phyloP scores from a whole-genome alignment of 1,140 invertebrate species.

The Diabrotica undecimpunctata region DNA sequence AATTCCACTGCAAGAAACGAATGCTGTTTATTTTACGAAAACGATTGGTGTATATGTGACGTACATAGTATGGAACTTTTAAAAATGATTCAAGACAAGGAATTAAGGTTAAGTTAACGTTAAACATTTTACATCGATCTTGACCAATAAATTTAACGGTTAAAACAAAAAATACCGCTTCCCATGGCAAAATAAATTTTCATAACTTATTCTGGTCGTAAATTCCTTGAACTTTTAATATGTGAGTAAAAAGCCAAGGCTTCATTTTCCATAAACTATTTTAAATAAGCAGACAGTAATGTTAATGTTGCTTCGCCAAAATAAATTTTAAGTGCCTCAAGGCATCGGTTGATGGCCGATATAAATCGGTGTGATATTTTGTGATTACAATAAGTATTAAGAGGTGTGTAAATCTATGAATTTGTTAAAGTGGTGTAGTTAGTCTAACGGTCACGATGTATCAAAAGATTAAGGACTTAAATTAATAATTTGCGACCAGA shows the following conservation, averaged over 20 bases:
- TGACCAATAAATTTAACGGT: not conserved
- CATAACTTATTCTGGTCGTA: not conserved
- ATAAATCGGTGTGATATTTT: no score
- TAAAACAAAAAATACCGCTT: not conserved
- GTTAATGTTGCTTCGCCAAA: not conserved
- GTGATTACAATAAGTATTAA: not conserved
- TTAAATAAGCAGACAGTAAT: not conserved
- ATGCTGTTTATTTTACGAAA: no score
- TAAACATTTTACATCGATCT: not conserved
- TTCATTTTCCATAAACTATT: not conserved
- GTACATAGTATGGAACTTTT: no score
- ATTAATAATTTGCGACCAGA: no score
- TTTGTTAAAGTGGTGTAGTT: no score
- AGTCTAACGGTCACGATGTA: no score
- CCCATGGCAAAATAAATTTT: slow-evolving; percentile 3
- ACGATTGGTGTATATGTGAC: no score
- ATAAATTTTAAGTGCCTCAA: not conserved
- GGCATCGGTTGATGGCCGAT: not conserved
- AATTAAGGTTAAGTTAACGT: slow-evolving; percentile 3
- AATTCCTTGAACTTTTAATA: not conserved
- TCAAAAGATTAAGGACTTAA: no score
- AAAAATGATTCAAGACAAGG: not conserved
- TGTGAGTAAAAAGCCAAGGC: not conserved
- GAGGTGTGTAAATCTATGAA: not conserved
- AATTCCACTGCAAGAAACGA: no score